These are phyloP conservation scores for Naja naja DNA, from an alignment of 2,113 vertebrate species.

Conservation along the genomic window DNA sequence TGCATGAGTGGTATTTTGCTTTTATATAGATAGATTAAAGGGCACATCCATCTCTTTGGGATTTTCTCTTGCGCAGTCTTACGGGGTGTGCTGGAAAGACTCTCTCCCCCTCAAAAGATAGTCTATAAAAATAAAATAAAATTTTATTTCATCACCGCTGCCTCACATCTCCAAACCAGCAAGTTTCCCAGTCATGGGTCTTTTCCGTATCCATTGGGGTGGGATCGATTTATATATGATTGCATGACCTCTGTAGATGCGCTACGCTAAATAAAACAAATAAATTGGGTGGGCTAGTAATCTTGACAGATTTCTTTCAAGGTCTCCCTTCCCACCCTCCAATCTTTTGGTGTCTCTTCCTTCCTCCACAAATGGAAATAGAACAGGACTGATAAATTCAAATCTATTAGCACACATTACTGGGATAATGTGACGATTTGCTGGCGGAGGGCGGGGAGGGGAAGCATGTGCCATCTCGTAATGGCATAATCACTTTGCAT, in stretches of 20 bases:
- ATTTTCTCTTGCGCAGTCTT: not conserved
- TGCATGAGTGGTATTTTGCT: too few relatives aligned
- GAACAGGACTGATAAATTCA: not conserved
- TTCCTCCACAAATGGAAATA: not conserved
- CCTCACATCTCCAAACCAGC: not conserved
- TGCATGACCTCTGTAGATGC: not conserved
- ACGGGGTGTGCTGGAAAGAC: not conserved
- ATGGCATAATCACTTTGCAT: constrained; percentile 6
- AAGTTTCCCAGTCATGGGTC: not conserved
- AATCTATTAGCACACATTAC: not conserved
- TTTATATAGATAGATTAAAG: too few relatives aligned
- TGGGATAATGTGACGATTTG: not conserved
- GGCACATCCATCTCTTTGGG: not conserved
- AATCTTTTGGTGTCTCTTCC: not conserved
- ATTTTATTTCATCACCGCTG: not conserved
- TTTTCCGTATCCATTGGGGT: not conserved
- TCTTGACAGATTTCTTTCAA: not conserved
- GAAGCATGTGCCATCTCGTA: not conserved
- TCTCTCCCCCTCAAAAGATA: not conserved
- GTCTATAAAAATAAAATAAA: not conserved
- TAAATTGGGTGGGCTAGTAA: not conserved
- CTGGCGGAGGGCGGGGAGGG: not conserved
- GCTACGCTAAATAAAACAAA: not conserved
- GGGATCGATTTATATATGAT: not conserved
- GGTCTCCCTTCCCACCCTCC: not conserved